Conservation (phyloP, 1,140 invertebrate genomes). For the Tetramorium alpestre region DNA sequence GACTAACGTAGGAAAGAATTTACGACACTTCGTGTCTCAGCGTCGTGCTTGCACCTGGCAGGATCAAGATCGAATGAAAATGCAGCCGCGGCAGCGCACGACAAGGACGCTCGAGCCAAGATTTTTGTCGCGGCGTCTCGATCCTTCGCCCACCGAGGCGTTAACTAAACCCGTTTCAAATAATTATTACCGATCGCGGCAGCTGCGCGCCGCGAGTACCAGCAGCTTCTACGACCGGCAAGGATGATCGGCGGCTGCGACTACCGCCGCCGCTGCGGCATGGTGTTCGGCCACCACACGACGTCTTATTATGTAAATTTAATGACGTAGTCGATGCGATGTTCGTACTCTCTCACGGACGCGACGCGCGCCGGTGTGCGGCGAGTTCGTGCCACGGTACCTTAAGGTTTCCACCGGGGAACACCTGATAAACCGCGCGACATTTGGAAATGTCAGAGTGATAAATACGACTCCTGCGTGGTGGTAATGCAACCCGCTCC, state of each 20-base stretch:
- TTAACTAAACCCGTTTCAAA: slow-evolving; percentile 54
- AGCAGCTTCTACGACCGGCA: not conserved
- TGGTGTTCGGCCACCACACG: slow-evolving; percentile 67
- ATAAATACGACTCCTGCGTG: slow-evolving; percentile 68
- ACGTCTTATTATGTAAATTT: slow-evolving; percentile 83
- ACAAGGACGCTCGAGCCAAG: not conserved
- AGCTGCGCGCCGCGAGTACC: slow-evolving; percentile 65
- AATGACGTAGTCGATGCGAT: slow-evolving; percentile 71
- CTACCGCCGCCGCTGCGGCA: not conserved
- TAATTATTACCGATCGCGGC: slow-evolving; percentile 62
- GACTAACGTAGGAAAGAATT: not conserved
- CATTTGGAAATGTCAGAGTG: slow-evolving; percentile 78
- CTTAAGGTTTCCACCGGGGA: slow-evolving; percentile 64
- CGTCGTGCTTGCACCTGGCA: slow-evolving; percentile 18
- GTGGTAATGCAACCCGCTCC: slow-evolving; percentile 45
- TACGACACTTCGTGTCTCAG: not conserved
- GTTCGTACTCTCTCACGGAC: slow-evolving; percentile 21
- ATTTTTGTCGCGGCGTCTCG: slow-evolving; percentile 24
- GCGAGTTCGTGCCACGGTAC: slow-evolving; percentile 49
- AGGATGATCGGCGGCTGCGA: not conserved
- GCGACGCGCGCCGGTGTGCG: not conserved
- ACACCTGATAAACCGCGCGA: slow-evolving; percentile 76
- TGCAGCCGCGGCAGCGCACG: not conserved
- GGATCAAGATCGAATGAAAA: not conserved
- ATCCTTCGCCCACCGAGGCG: not conserved